phyloP scores from a whole-genome alignment of 2,113 vertebrate species.

The Notechis scutatus region DNA sequence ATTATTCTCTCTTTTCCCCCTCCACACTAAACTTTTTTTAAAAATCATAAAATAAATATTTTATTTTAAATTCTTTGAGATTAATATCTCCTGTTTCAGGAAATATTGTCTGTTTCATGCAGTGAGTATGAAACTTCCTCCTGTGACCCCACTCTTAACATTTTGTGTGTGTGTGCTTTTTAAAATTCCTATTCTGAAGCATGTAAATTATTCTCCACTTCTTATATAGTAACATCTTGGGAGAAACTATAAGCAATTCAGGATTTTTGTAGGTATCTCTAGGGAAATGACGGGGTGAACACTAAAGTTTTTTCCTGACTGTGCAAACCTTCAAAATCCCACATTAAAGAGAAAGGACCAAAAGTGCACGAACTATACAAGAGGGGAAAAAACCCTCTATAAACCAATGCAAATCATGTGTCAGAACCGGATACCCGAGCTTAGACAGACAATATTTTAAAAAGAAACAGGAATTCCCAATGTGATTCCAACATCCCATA shows the following conservation, averaged over 20 bases:
- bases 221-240: constrained; percentile 50
- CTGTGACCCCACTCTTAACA: background rate
- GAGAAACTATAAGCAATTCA: constrained; percentile 59
- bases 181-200: constrained; percentile 61
- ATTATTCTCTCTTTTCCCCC: constrained; percentile 69
- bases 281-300: constrained; percentile 34
- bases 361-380: constrained; percentile 45
- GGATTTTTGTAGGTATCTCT: constrained; percentile 58
- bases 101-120: constrained; percentile 78
- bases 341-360: background rate
- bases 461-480: constrained; percentile 31
- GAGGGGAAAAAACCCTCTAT: background rate
- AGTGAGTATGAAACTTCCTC: constrained; percentile 58
- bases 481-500: constrained; percentile 11
- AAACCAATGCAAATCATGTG: constrained; percentile 40
- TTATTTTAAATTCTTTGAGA: constrained; percentile 80
- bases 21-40: constrained; percentile 53
- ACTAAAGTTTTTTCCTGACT: constrained; percentile 51
- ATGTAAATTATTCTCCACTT: constrained; percentile 61
- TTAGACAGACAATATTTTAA: constrained; percentile 32
- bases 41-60: constrained; percentile 68
- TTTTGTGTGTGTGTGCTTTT: constrained; percentile 37
- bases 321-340: constrained; percentile 40
- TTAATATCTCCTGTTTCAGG: constrained; percentile 81
- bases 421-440: constrained; percentile 22